Evolutionary conservation across 2,888 invertebrate species (phyloP), one percentile per base, ranked within the genome.

Genomic region (Torymus aiolomorphi): DNA sequence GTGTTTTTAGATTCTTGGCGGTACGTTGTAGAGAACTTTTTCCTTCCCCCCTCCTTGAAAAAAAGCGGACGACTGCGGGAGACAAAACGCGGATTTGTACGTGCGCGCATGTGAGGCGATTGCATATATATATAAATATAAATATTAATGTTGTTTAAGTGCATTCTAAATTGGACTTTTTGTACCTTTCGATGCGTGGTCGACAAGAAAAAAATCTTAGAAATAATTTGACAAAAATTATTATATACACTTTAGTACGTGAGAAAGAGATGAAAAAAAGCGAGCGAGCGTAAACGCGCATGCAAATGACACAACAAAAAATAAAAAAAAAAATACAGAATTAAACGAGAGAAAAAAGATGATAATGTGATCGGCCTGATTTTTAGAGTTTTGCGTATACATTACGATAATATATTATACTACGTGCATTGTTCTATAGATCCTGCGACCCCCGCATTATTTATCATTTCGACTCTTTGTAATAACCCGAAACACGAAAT

Each of bases 291-390:
- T 8, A 42, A 42, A 42, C 42, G 8, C 42, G 42, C 8, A 42
- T 42, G 42, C 42, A 42, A 42, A 5, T 42, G 31, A 31, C n/a
- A 67, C 42, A 63, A 69, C 8, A 59, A 74, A 74, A 49, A 18
- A 54, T 14, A 51, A 42, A 13, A 16, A 57, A 16, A 10, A 12
- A 67, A 14, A 66, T 57, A 65, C 62, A 57, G 18, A 56, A 66
- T 16, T 14, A 42, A 54, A 61, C 14, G 61, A 61, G 52, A 66
- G 12, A 42, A 14, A 61, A 54, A 71, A 49, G 57, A 52, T 42
- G 51, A 76, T 70, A 31, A 72, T 79, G 56, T 76, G 42, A 81
- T 79, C 79, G 79, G 81, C 81, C 81, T 81, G 81, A 74, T 74
- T 81, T 80, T 78, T 78, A 76, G 70, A 74, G 59, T 76, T 72